These are phyloP conservation scores for Scylla paramamosain DNA, from an alignment of 1,140 invertebrate species.

Conservation along the genomic window DNA sequence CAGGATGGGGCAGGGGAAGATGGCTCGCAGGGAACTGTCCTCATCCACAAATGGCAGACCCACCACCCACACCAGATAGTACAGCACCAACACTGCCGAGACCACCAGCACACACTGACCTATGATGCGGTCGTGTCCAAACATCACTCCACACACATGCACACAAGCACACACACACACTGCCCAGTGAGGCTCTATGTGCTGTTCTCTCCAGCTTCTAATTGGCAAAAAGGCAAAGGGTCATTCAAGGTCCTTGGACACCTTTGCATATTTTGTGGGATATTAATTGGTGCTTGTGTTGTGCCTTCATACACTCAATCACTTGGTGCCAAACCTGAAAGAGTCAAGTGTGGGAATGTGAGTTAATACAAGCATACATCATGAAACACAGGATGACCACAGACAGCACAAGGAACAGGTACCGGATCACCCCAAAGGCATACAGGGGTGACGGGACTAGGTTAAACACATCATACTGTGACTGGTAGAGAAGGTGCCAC, in stretches of 20 bases:
- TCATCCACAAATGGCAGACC: slow-evolving; percentile 63
- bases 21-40: slow-evolving; percentile 45
- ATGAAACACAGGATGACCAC: slow-evolving; percentile 68
- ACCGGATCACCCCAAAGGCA: slow-evolving; percentile 60
- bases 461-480: slow-evolving; percentile 53
- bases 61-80: slow-evolving; percentile 68
- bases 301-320: not conserved
- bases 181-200: not conserved
- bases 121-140: slow-evolving; percentile 65
- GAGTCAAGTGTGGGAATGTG: slow-evolving; percentile 62
- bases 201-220: not conserved
- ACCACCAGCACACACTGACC: slow-evolving; percentile 62
- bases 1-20: slow-evolving; percentile 60
- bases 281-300: not conserved
- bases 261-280: not conserved
- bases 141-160: slow-evolving; percentile 32
- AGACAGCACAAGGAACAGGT: slow-evolving; percentile 66
- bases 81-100: slow-evolving; percentile 42
- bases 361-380: slow-evolving; percentile 73
- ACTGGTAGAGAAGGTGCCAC: slow-evolving; percentile 63
- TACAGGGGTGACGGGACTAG: slow-evolving; percentile 69
- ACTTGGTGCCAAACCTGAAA: slow-evolving; percentile 66
- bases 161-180: not conserved
- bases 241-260: not conserved
- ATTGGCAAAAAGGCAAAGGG: not conserved